Evolutionary conservation across 2,113 vertebrate species (phyloP).

Genomic region (Leucopsar rothschildi): DNA sequence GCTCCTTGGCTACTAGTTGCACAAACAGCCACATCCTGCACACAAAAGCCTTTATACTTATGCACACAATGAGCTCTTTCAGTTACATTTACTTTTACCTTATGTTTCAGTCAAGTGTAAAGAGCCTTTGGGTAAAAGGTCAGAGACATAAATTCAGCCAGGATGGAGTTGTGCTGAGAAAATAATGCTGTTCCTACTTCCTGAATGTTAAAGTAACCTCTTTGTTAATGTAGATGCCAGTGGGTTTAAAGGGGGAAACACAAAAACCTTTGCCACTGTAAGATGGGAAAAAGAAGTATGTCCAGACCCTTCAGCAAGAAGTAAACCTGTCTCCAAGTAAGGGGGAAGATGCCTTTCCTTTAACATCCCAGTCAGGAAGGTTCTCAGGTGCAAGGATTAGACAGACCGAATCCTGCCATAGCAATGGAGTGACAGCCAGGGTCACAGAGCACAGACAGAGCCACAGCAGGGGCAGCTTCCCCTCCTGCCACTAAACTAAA

Average conservation of each 20-base stretch:
- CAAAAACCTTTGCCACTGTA: neutral
- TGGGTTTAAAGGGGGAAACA: neutral
- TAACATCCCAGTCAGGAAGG: neutral
- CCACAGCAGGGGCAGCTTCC: neutral
- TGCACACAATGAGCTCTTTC: constrained; percentile 16
- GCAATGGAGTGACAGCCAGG: neutral
- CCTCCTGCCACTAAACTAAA: neutral
- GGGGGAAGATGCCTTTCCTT: neutral
- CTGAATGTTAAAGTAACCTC: neutral
- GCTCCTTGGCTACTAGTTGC: neutral
- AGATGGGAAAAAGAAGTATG: neutral
- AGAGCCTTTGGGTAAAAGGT: constrained; percentile 28
- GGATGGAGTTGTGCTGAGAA: neutral
- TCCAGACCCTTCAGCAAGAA: neutral
- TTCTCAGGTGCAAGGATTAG: neutral
- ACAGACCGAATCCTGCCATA: rapidly evolving
- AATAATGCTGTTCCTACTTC: neutral
- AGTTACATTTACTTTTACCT: constrained; percentile 30
- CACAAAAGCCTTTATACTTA: constrained; percentile 37
- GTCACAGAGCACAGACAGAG: neutral
- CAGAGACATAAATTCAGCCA: constrained; percentile 13
- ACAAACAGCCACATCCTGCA: neutral
- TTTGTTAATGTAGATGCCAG: neutral
- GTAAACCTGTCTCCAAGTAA: neutral
- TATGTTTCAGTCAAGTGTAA: constrained; percentile 29